Evolutionary conservation across 2,797 vertebrate species (phyloP).

Genomic region (Kryptolebias ocellatus): DNA sequence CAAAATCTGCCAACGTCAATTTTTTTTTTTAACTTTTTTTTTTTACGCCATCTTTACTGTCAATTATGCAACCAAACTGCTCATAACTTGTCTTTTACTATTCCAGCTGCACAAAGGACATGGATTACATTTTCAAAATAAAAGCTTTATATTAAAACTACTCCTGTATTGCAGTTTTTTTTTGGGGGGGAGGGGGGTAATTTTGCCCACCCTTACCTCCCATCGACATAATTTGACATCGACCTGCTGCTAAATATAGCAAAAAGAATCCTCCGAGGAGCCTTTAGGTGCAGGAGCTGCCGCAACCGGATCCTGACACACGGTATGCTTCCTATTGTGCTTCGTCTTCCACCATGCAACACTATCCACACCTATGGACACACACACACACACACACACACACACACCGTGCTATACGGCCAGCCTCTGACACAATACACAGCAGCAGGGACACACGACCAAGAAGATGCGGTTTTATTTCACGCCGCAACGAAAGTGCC

Average conservation of each 20-base stretch:
- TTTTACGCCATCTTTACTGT: slow-evolving; percentile 2
- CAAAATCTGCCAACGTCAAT: slow-evolving; percentile 7
- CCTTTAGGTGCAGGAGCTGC: slow-evolving; percentile 50
- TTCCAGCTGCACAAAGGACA: slow-evolving; percentile 35
- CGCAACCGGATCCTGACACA: slow-evolving; percentile 71
- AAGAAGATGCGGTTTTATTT: slow-evolving; percentile 25
- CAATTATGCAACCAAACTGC: slow-evolving; percentile 43
- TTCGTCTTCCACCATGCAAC: slow-evolving; percentile 57
- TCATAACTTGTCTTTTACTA: slow-evolving; percentile 39
- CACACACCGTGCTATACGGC: slow-evolving; percentile 16
- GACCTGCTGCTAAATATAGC: slow-evolving; percentile 64
- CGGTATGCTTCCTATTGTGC: slow-evolving; percentile 58
- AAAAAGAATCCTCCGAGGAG: slow-evolving; percentile 36
- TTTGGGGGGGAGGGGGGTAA: too few species aligned
- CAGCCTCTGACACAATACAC: slow-evolving; percentile 41
- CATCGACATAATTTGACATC: not conserved
- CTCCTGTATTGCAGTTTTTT: not conserved
- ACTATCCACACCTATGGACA: slow-evolving; percentile 60
- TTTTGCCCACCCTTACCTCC: not conserved
- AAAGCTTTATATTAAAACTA: slow-evolving; percentile 60
- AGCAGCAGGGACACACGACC: slow-evolving; percentile 24
- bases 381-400: slow-evolving; percentile 15
- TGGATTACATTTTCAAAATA: slow-evolving; percentile 61
- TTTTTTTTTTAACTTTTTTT: not conserved
- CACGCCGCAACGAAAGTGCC: slow-evolving; percentile 2